These are phyloP conservation scores for Temnopleurus reevesii DNA, from an alignment of 53 echinoderm and acorn worm species.

Conservation along the genomic window DNA sequence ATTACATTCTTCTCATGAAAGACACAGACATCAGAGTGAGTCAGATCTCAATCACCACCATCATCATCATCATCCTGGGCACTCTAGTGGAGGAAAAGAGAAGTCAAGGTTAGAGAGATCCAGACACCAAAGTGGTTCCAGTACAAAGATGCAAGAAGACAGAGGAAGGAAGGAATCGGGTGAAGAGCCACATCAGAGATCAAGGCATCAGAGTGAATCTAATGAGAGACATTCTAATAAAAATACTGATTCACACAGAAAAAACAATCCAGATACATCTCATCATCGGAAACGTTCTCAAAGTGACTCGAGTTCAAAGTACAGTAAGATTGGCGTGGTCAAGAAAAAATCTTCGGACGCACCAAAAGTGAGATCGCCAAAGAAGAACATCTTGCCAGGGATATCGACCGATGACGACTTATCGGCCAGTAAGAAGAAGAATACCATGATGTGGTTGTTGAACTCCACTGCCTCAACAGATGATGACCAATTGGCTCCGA, in stretches of 20 bases:
- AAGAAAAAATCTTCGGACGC: neutral
- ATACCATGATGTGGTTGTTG: slow-evolving; percentile 25
- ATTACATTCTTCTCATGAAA: neutral
- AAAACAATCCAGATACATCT: neutral
- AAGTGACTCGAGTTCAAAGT: neutral
- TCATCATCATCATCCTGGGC: too few species aligned
- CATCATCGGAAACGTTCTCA: neutral
- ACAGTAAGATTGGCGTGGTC: neutral
- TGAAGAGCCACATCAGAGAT: neutral
- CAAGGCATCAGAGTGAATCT: slow-evolving; percentile 1
- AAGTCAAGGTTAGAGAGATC: neutral
- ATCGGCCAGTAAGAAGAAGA: neutral
- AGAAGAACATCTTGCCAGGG: neutral
- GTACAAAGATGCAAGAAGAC: neutral
- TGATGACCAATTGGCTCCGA: neutral
- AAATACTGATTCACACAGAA: neutral
- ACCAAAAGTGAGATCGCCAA: neutral
- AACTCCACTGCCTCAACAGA: neutral
- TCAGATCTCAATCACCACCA: neutral
- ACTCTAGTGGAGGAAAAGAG: neutral
- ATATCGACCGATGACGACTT: neutral
- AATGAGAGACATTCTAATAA: neutral
- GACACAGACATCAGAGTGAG: slow-evolving; percentile 7
- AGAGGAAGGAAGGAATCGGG: neutral
- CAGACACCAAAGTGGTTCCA: neutral